phyloP scores from a whole-genome alignment of 1,140 invertebrate species.

The Campodea augens region DNA sequence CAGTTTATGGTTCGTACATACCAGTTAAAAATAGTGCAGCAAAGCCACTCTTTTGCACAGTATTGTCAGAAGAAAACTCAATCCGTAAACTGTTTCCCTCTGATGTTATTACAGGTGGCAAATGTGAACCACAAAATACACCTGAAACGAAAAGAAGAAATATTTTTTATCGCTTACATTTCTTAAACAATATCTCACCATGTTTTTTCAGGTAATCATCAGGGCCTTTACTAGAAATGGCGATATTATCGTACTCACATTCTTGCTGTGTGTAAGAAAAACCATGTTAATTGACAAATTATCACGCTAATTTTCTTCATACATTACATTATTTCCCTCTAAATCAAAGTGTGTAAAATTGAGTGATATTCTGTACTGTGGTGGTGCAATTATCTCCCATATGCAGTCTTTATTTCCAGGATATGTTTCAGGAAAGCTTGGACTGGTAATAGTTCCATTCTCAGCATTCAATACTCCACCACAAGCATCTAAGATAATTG shows the following conservation, averaged over 20 bases:
- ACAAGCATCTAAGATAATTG: too few relatives aligned
- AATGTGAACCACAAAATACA: conserved; percentile 60
- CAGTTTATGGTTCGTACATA: too few relatives aligned
- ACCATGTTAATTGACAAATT: background rate
- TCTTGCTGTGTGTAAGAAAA: conserved; percentile 41
- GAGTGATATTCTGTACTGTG: conserved; percentile 79
- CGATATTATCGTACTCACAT: conserved; percentile 89
- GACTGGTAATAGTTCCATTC: conserved; percentile 85
- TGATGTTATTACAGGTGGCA: conserved; percentile 75
- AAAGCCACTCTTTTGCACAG: conserved; percentile 86
- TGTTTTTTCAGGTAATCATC: conserved; percentile 56
- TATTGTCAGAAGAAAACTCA: conserved; percentile 78
- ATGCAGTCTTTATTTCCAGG: conserved; percentile 87
- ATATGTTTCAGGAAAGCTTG: conserved; percentile 88
- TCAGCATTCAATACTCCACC: conserved; percentile 70
- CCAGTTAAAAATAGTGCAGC: conserved; percentile 81
- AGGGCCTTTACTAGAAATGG: conserved; percentile 65
- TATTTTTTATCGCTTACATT: too few relatives aligned
- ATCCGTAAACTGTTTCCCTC: conserved; percentile 72
- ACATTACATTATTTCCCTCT: conserved; percentile 82
- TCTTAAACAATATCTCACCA: too few relatives aligned
- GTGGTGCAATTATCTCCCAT: conserved; percentile 88
- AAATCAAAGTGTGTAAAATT: conserved; percentile 97
- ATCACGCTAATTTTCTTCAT: too few relatives aligned
- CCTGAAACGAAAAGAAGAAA: too few relatives aligned